Conservation (phyloP, 2,888 invertebrate species). For the Anarsia innoxiella region DNA sequence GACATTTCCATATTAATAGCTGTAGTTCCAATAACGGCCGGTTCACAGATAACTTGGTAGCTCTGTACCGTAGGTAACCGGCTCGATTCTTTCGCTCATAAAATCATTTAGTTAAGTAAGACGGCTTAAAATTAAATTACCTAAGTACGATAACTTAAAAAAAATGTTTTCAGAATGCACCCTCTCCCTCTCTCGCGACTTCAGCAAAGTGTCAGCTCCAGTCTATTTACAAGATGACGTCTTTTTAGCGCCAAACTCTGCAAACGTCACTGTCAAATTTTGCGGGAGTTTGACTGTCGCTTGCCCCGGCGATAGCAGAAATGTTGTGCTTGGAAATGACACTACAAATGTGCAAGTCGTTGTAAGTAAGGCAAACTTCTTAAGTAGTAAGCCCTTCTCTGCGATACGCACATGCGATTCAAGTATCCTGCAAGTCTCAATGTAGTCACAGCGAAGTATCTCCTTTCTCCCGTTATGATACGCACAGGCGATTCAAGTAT, state of each 20-base stretch:
- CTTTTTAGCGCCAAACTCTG: slow-evolving; percentile 35
- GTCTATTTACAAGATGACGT: slow-evolving; percentile 41
- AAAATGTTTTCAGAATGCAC: slow-evolving; percentile 52
- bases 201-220: slow-evolving; percentile 44
- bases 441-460: slow-evolving; percentile 1
- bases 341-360: slow-evolving; percentile 28
- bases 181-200: slow-evolving; percentile 40
- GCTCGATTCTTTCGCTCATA: neutral
- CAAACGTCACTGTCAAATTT: slow-evolving; percentile 32
- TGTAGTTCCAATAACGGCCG: no score
- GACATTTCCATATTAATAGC: no score
- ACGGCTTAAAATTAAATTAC: neutral
- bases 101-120: neutral
- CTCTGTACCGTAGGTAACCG: neutral
- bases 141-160: no score
- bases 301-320: slow-evolving; percentile 41
- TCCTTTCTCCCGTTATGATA: no score
- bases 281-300: slow-evolving; percentile 38
- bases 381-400: no score
- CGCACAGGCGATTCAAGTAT: no score
- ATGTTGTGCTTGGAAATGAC: slow-evolving; percentile 34
- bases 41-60: no score
- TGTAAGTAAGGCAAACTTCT: no score
- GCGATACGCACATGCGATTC: no score
- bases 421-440: no score